phyloP scores from a whole-genome alignment of 2,113 vertebrate genomes.

The Daphoenositta chrysoptera region DNA sequence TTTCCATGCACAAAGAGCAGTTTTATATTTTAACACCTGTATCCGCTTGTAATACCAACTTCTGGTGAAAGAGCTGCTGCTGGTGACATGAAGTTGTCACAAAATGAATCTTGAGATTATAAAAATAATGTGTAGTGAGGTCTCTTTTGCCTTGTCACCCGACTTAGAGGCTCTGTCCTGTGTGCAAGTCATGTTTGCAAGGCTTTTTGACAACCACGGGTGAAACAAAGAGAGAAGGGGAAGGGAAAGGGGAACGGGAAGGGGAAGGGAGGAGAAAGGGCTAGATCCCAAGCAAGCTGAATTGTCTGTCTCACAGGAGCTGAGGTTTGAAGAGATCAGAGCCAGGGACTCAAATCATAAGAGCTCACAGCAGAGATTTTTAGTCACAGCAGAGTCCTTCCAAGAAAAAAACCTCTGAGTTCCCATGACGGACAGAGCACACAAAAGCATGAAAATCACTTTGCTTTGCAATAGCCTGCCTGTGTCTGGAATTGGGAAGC shows the following conservation, averaged over 20 bases:
- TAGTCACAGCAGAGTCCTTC: neutral
- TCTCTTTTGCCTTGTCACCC: neutral
- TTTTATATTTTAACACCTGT: neutral
- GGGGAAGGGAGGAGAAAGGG: neutral
- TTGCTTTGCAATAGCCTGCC: neutral
- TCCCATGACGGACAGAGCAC: neutral
- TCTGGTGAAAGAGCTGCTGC: neutral
- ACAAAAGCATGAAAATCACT: constrained; percentile 15
- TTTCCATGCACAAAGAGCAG: neutral
- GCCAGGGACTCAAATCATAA: neutral
- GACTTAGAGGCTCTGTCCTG: neutral
- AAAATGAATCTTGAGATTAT: neutral
- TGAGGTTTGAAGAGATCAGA: neutral
- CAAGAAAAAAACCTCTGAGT: neutral
- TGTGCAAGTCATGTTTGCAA: neutral
- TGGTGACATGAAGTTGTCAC: neutral
- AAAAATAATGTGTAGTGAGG: neutral
- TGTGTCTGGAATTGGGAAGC: neutral
- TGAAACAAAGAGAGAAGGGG: neutral
- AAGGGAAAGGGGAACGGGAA: neutral
- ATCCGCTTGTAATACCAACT: neutral
- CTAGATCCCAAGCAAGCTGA: neutral
- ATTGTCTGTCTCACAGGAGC: neutral
- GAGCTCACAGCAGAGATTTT: neutral
- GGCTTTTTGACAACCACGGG: neutral